These are phyloP conservation scores for Myzus persicae DNA, from an alignment of 1,140 invertebrate species.

Conservation along the genomic window DNA sequence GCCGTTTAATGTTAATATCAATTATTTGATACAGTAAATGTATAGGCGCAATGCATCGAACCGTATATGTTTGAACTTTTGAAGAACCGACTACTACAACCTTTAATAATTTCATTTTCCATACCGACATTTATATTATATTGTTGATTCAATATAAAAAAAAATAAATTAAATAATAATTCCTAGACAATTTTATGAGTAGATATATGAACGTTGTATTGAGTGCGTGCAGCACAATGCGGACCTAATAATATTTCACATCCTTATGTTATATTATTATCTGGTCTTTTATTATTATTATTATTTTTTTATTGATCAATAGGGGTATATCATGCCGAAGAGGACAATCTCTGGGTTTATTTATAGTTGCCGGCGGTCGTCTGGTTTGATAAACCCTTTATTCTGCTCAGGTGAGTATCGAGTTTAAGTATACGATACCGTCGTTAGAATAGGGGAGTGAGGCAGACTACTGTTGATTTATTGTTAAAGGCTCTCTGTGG, in stretches of 20 bases:
- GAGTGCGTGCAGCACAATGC: background rate
- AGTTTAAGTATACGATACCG: conserved; percentile 9
- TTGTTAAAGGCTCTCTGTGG: background rate
- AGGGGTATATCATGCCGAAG: background rate
- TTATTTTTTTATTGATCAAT: conserved; percentile 43
- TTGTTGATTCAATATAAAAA: background rate
- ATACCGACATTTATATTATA: background rate
- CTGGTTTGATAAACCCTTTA: conserved; percentile 50
- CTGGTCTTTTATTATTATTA: background rate
- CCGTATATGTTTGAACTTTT: background rate
- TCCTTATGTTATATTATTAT: background rate
- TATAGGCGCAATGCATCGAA: background rate
- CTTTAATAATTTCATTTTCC: background rate
- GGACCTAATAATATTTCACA: background rate
- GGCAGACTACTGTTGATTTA: conserved; percentile 37
- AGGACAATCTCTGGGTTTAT: conserved; percentile 41
- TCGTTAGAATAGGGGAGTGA: background rate
- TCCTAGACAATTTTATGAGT: background rate
- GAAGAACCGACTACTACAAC: background rate
- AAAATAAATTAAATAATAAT: background rate
- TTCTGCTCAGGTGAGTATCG: conserved; percentile 50
- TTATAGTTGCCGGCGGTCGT: background rate
- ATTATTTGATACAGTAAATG: background rate
- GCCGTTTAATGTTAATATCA: background rate
- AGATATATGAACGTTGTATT: background rate